Conservation (phyloP, 1,140 invertebrate species). For the Nephila pilipes region DNA sequence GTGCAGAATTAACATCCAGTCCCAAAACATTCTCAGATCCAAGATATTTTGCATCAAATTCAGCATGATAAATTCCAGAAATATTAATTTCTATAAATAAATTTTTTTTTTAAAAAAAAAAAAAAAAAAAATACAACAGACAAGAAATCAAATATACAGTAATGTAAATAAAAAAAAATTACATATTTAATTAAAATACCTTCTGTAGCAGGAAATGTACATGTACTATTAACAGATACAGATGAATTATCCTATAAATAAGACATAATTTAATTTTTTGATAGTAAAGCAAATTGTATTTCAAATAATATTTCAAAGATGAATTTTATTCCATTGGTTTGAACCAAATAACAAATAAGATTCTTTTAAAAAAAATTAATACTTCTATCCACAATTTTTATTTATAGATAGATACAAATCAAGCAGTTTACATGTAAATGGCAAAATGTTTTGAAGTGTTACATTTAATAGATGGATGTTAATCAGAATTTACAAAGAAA, state of each 20-base stretch:
- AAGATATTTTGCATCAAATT: slow-evolving; percentile 7
- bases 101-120: neutral
- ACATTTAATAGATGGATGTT: no score
- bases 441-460: no score
- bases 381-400: no score
- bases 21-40: slow-evolving; percentile 39
- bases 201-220: neutral
- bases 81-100: neutral
- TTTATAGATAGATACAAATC: no score
- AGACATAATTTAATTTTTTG: no score
- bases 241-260: neutral
- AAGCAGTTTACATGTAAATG: no score
- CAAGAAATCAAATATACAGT: neutral
- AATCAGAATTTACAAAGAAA: no score
- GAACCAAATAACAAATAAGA: neutral
- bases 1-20: neutral
- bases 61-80: neutral
- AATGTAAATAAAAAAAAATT: neutral
- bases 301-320: no score
- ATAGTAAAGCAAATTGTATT: no score
- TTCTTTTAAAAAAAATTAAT: no score
- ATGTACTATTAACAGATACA: no score
- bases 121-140: neutral
- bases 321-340: neutral
- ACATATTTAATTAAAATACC: neutral